Conservation (phyloP, 2,888 invertebrate species). For the Eremobia ochroleuca region DNA sequence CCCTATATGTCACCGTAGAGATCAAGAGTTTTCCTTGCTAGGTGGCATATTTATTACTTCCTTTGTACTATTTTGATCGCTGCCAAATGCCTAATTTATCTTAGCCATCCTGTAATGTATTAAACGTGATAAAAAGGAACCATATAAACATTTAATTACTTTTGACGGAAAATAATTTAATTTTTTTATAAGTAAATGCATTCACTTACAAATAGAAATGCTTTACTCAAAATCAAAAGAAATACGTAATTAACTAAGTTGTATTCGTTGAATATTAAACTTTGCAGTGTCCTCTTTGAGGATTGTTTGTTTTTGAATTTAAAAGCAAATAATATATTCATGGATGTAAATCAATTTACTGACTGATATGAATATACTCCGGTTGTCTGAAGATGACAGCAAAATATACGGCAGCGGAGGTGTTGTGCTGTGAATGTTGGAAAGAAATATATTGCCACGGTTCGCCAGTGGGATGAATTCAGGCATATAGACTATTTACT, state of each 20-base stretch:
- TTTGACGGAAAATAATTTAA: neutral
- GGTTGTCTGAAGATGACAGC: slow-evolving; percentile 12
- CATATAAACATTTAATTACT: too few relatives aligned
- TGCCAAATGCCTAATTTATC: neutral
- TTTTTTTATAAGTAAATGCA: neutral
- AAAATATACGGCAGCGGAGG: slow-evolving; percentile 20
- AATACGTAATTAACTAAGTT: slow-evolving; percentile 9
- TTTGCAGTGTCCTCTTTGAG: slow-evolving; percentile 34
- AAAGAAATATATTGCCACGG: neutral
- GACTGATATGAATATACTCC: slow-evolving; percentile 25
- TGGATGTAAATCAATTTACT: slow-evolving; percentile 38
- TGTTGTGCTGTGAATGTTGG: too few relatives aligned
- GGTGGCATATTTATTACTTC: neutral
- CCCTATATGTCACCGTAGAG: neutral
- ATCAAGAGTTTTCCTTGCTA: neutral
- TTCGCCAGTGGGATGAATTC: neutral
- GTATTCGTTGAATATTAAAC: slow-evolving; percentile 36
- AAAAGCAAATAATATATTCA: slow-evolving; percentile 39
- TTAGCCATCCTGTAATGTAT: neutral
- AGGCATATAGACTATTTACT: neutral
- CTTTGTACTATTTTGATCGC: neutral
- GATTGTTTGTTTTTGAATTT: slow-evolving; percentile 51
- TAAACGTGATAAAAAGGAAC: neutral
- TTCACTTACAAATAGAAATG: neutral
- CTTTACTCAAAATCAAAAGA: slow-evolving; percentile 22